Conservation (phyloP, 92 coral and sea anemone species). For the Heteractis magnifica region DNA sequence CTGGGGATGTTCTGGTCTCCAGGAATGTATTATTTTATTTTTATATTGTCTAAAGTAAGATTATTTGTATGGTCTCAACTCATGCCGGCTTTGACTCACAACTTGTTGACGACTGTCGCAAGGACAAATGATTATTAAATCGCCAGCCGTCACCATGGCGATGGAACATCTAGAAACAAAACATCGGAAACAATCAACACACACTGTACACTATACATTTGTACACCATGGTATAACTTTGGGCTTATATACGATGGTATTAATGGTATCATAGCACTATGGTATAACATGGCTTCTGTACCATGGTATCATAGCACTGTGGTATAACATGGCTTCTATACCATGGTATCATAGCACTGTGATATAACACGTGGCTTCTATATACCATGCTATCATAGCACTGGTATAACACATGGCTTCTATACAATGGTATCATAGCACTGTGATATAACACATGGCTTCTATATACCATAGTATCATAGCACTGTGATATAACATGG, state of each 20-base stretch:
- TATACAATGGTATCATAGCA: too few species aligned
- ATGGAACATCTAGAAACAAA: conserved; percentile 76
- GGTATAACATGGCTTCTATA: too few species aligned
- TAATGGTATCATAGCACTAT: too few species aligned
- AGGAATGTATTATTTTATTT: neutral
- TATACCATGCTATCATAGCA: too few species aligned
- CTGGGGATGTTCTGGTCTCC: neutral
- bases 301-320: too few species aligned
- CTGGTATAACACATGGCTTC: too few species aligned
- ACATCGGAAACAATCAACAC: neutral
- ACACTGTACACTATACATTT: neutral
- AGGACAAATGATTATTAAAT: conserved; percentile 72
- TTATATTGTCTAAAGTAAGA: neutral
- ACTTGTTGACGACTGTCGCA: conserved; percentile 22
- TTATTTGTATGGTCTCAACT: neutral
- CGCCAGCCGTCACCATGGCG: conserved; percentile 93
- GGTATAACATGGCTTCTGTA: too few species aligned
- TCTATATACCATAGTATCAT: too few species aligned
- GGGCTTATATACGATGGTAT: neutral
- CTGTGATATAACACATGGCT: too few species aligned
- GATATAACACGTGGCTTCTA: too few species aligned
- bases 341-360: too few species aligned
- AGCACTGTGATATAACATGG: too few species aligned
- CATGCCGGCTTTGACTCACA: conserved; percentile 20
- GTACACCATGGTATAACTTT: neutral